A percentile compares a stretch with the other conserved stretches of the same genome.
phyloP scores from a whole-genome alignment of 2,797 vertebrate species.

The Gephyroberyx darwinii region DNA sequence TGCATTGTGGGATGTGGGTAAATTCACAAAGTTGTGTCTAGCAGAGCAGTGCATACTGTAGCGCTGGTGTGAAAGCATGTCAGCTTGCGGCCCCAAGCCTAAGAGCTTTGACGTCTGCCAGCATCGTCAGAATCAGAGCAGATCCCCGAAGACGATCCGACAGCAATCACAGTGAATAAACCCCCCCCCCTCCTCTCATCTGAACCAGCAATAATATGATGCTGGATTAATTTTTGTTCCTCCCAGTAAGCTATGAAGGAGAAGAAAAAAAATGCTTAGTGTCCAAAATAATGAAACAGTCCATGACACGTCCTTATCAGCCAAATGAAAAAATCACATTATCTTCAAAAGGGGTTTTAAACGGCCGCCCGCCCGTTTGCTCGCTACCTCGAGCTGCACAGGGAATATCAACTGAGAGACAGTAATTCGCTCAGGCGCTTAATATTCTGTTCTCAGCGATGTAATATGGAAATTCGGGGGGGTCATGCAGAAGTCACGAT shows the following conservation, averaged over 20 bases:
- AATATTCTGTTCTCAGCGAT: constrained; percentile 82
- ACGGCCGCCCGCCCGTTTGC: constrained; percentile 72
- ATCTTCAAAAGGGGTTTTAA: constrained; percentile 82
- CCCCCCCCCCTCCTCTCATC: constrained; percentile 53
- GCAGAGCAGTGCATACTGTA: constrained; percentile 48
- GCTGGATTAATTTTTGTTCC: constrained; percentile 78
- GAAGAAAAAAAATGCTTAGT: constrained; percentile 75
- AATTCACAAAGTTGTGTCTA: constrained; percentile 51
- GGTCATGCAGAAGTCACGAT: constrained; percentile 81
- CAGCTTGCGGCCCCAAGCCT: constrained; percentile 66
- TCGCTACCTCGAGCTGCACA: constrained; percentile 73
- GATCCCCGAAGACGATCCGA: constrained; percentile 75
- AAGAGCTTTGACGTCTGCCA: constrained; percentile 73
- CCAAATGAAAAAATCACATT: constrained; percentile 83
- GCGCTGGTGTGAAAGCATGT: constrained; percentile 68
- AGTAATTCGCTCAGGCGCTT: constrained; percentile 79
- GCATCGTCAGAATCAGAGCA: constrained; percentile 77
- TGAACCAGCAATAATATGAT: constrained; percentile 76
- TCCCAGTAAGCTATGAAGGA: constrained; percentile 68
- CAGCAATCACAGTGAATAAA: constrained; percentile 73
- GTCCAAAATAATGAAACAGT: constrained; percentile 83
- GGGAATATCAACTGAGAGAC: constrained; percentile 79
- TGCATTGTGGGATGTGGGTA: constrained; percentile 47
- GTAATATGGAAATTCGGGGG: constrained; percentile 82
- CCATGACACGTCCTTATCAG: constrained; percentile 82